Conservation (phyloP, 2,797 vertebrate species). For the Perodicticus potto region DNA sequence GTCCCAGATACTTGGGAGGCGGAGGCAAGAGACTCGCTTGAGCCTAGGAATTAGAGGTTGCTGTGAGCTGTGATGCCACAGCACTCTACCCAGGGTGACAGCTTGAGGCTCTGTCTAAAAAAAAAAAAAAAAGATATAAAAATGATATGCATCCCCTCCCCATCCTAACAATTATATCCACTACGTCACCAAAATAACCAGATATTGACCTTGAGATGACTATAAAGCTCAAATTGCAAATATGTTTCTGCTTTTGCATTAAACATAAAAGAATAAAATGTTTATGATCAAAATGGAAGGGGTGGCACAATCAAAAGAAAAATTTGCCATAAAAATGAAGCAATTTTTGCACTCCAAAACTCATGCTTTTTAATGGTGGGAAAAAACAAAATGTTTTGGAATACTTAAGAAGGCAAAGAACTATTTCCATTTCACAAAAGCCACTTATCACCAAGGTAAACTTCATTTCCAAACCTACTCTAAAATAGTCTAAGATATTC, state of each 20-base stretch:
- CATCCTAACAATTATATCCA: conserved; percentile 24
- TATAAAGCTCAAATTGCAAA: conserved; percentile 47
- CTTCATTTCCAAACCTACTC: conserved; percentile 30
- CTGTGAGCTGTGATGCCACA: too few relatives aligned
- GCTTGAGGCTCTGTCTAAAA: too few relatives aligned
- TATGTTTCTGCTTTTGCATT: conserved; percentile 3
- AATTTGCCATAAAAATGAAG: not conserved
- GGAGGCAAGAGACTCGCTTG: too few relatives aligned
- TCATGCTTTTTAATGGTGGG: not conserved
- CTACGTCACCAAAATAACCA: conserved; percentile 29
- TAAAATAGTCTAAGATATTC: not conserved
- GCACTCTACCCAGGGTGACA: too few relatives aligned
- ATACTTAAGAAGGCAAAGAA: conserved; percentile 36
- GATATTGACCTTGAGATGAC: not conserved
- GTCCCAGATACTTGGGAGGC: too few relatives aligned
- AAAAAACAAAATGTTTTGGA: not conserved
- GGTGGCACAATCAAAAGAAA: conserved; percentile 52
- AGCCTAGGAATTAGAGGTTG: too few relatives aligned
- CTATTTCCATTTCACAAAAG: conserved; percentile 38
- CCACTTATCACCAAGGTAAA: not conserved
- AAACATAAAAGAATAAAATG: conserved; percentile 2
- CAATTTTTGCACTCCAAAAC: not conserved
- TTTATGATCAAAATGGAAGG: conserved; percentile 28
- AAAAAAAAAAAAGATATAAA: too few relatives aligned
- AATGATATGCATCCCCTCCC: not conserved